Conservation (phyloP, 2,888 invertebrate genomes). For the Disparrhopalites patrizii region DNA sequence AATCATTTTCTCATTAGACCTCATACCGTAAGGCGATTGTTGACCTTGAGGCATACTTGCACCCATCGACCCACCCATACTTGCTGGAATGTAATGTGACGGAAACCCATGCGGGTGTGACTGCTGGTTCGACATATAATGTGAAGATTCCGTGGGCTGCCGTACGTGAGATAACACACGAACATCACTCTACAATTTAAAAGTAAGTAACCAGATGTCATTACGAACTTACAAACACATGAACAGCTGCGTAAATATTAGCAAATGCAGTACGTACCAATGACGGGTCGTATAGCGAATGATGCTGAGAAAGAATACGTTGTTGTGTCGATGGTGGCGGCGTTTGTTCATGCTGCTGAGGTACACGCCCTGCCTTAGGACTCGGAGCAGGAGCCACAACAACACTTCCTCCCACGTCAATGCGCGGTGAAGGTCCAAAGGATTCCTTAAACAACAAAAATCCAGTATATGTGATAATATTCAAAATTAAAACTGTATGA, state of each 20-base stretch:
- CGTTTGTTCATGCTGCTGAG: slow-evolving; percentile 38
- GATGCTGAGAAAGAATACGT: slow-evolving; percentile 33
- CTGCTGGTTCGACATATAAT: slow-evolving; percentile 35
- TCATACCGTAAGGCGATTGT: slow-evolving; percentile 29
- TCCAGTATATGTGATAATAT: background rate
- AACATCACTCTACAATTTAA: slow-evolving; percentile 36
- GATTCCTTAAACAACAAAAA: slow-evolving; percentile 30
- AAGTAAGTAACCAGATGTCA: background rate
- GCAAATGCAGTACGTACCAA: slow-evolving; percentile 35
- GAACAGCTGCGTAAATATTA: background rate
- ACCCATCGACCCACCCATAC: slow-evolving; percentile 28
- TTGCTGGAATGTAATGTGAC: slow-evolving; percentile 35
- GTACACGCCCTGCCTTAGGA: slow-evolving; percentile 46
- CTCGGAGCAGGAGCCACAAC: slow-evolving; percentile 44
- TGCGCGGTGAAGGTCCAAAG: slow-evolving; percentile 36
- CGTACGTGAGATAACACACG: slow-evolving; percentile 19
- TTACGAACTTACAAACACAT: background rate
- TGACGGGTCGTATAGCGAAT: slow-evolving; percentile 35
- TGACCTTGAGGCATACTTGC: slow-evolving; percentile 26
- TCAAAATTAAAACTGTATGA: background rate
- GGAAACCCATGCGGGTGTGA: slow-evolving; percentile 33
- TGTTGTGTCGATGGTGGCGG: slow-evolving; percentile 37
- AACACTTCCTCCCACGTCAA: slow-evolving; percentile 41
- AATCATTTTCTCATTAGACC: slow-evolving; percentile 17
- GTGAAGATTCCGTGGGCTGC: slow-evolving; percentile 27